Percentiles rank a stretch among this genome's conserved stretches.
phyloP scores from a whole-genome alignment of 2,113 vertebrate genomes.

The Protobothrops mucrosquamatus region DNA sequence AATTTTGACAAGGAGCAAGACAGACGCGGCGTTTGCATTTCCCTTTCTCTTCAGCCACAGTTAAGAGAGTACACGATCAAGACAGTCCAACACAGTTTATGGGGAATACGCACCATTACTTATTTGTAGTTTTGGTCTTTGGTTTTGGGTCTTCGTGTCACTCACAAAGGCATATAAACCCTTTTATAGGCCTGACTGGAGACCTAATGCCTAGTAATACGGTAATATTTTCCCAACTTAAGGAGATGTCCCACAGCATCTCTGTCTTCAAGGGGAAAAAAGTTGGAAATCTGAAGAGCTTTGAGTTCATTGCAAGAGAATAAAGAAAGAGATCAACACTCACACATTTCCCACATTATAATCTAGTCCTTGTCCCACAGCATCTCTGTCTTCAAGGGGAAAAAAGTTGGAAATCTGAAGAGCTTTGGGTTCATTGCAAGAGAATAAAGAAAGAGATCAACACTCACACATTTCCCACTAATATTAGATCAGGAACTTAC shows the following conservation, averaged over 20 bases:
- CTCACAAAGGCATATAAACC: neutral
- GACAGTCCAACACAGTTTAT: neutral
- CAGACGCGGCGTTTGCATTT: neutral
- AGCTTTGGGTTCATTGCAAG: no score
- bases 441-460: no score
- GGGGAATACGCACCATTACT: neutral
- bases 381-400: no score
- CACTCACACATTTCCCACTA: no score
- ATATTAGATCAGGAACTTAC: no score
- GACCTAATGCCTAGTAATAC: neutral
- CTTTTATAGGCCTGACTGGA: neutral
- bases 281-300: neutral
- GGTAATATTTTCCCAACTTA: neutral
- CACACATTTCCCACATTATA: neutral
- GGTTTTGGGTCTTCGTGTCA: neutral
- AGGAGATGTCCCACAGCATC: neutral
- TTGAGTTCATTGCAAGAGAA: neutral
- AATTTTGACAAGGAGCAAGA: neutral
- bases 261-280: neutral
- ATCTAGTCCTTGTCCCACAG: neutral
- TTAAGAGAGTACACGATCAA: neutral
- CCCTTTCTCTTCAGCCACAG: no score
- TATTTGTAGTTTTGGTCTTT: neutral
- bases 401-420: no score
- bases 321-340: neutral